These are phyloP conservation scores for Petrocephalus sullivani DNA, from an alignment of 2,797 vertebrate species.

Conservation along the genomic window DNA sequence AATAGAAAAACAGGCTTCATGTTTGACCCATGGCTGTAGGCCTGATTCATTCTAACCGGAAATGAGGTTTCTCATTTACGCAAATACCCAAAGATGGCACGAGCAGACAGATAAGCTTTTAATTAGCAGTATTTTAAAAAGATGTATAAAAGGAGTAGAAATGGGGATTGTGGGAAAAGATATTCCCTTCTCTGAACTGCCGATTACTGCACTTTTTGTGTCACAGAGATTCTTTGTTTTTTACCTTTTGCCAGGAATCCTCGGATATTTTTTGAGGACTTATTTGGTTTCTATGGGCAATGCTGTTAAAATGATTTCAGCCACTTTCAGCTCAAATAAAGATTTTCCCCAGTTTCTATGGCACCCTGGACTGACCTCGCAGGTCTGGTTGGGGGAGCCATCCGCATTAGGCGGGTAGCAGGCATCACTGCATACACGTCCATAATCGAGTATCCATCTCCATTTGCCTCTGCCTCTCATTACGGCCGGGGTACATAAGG, in stretches of 20 bases:
- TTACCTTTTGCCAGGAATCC: background rate
- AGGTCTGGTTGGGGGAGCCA: background rate
- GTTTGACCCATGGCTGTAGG: conserved; percentile 11
- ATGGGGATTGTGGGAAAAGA: background rate
- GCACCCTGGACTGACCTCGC: background rate
- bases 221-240: background rate
- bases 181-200: background rate
- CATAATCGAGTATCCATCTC: background rate
- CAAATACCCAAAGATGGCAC: conserved; percentile 2
- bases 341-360: background rate
- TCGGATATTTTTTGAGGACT: background rate
- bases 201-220: background rate
- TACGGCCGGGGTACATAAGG: background rate
- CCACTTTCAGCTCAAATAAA: background rate
- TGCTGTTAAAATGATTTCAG: background rate
- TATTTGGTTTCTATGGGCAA: background rate
- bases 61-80: background rate
- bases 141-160: background rate
- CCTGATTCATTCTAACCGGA: conserved; percentile 10
- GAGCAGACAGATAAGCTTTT: background rate
- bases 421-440: background rate
- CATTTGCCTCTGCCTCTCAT: background rate
- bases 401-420: background rate
- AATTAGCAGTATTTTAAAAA: background rate
- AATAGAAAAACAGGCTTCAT: conserved; percentile 24